These are phyloP conservation scores for Pseudanteris insignis DNA, from an alignment of 2,888 invertebrate species.

Conservation along the genomic window DNA sequence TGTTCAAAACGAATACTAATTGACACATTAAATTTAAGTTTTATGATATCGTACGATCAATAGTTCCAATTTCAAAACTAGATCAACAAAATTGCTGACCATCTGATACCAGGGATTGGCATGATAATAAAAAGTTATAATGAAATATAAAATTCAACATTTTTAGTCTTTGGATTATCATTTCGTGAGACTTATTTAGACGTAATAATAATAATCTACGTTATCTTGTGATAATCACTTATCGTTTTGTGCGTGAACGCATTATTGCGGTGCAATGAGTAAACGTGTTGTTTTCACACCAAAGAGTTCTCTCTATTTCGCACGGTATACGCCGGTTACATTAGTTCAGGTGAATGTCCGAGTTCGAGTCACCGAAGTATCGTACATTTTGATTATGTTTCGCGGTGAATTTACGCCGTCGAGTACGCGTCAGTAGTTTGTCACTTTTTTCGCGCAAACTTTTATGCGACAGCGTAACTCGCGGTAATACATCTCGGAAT, in stretches of 20 bases:
- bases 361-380: slow-evolving; percentile 45
- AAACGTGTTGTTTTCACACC: slow-evolving; percentile 25
- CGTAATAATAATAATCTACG: slow-evolving; percentile 36
- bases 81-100: too few relatives aligned
- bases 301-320: too few relatives aligned
- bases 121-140: slow-evolving; percentile 13
- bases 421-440: slow-evolving; percentile 42
- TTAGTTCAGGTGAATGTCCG: slow-evolving; percentile 44
- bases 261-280: slow-evolving; percentile 19
- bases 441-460: slow-evolving; percentile 40
- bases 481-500: background rate
- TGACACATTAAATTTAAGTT: too few relatives aligned
- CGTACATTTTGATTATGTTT: slow-evolving; percentile 47
- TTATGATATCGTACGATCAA: too few relatives aligned
- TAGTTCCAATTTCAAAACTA: too few relatives aligned
- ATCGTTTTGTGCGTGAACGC: slow-evolving; percentile 33
- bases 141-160: too few relatives aligned
- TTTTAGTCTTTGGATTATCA: slow-evolving; percentile 29
- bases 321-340: slow-evolving; percentile 40
- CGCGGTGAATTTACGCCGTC: slow-evolving; percentile 16
- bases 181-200: slow-evolving; percentile 27
- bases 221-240: slow-evolving; percentile 41
- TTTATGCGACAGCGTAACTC: slow-evolving; percentile 17
- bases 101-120: too few relatives aligned
- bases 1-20: too few relatives aligned